A percentile compares a stretch with the other conserved stretches of the same genome.
phyloP scores from a whole-genome alignment of 37 sponge, comb jelly and placozoan genomes.

The Ianthella basta region DNA sequence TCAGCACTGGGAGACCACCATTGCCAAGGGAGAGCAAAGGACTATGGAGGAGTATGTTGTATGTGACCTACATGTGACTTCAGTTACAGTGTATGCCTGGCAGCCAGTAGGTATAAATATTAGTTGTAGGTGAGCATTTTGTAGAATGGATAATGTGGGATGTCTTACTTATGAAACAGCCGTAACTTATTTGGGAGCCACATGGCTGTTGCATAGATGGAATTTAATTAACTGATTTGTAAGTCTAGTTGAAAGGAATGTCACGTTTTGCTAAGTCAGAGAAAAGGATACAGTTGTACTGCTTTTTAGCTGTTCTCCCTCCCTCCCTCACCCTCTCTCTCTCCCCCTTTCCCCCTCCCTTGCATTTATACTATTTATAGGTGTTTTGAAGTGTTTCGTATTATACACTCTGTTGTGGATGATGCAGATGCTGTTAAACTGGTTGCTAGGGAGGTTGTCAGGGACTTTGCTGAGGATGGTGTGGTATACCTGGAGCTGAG shows the following conservation, averaged over 20 bases:
- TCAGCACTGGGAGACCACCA: constrained; percentile 52
- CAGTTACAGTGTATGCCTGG: too few relatives aligned
- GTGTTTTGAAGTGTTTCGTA: constrained; percentile 71
- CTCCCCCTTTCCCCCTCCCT: not conserved
- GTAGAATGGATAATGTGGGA: too few relatives aligned
- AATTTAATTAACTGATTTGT: too few relatives aligned
- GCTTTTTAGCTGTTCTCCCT: not conserved
- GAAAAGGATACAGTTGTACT: not conserved
- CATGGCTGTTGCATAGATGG: too few relatives aligned
- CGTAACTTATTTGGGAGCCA: too few relatives aligned
- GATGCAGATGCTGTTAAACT: constrained; percentile 67
- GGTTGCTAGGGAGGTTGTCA: constrained; percentile 75
- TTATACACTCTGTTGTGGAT: constrained; percentile 71
- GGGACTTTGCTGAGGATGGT: constrained; percentile 83
- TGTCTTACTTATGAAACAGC: too few relatives aligned
- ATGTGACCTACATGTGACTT: not conserved
- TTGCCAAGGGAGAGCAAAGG: constrained; percentile 61
- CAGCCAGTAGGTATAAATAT: too few relatives aligned
- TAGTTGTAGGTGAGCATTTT: too few relatives aligned
- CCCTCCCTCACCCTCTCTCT: not conserved
- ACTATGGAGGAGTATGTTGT: constrained; percentile 64
- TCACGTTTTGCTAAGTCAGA: too few relatives aligned
- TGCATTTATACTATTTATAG: constrained; percentile 29
- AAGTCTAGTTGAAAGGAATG: too few relatives aligned
- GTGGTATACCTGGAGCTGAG: constrained; percentile 86